Evolutionary conservation across 1,140 invertebrate species (phyloP), one percentile per base, ranked within the genome.

Genomic region (Leucophenga varia): DNA sequence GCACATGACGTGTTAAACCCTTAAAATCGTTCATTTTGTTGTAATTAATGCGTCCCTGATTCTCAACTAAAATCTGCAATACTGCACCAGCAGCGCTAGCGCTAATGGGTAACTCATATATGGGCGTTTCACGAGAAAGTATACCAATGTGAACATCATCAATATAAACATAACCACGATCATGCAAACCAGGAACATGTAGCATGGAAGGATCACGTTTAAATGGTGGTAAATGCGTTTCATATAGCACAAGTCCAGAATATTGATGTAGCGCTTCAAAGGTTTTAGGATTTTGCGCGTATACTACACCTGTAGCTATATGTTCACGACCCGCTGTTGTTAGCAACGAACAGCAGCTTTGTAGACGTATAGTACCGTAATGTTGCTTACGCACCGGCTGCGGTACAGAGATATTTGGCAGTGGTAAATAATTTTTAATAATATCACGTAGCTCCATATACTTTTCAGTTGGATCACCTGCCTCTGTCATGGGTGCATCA

Each of bases 401-500:
- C 18, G 84, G 83, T 2, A 80, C 49, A 2, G 79, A 70, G 12
- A 76, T 49, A 34, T 65, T 46, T 4, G 68, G 68, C 32, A 69
- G 9, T 1, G 68, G 63, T 3, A 74, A 34, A 25, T 72, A 72
- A 2, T 53, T 80, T 7, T 70, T 59, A 17, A 92, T 81, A 10
- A 81, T 75, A 2, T 86, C 75, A 57, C 85, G 81, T 20, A 95
- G 83, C 1, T 79, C 81, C 31, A 81, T 82, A 75, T 92, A 96
- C 76, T 94, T 93, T 3, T 81, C 69, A 12, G 90, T 93, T 3
- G 85, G 81, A 75, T 92, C 88, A 12, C 90, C 90, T 21, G 88
- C 86, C 77, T 94, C 90, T 12, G 79, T 84, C 30, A 93, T 74
- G 3, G 91, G 91, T 17, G 89, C 87, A 75, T 92, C 88, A 57